These are phyloP conservation scores for Hyperoplus lanceolatus DNA, from an alignment of 2,797 vertebrate genomes.

Conservation along the genomic window DNA sequence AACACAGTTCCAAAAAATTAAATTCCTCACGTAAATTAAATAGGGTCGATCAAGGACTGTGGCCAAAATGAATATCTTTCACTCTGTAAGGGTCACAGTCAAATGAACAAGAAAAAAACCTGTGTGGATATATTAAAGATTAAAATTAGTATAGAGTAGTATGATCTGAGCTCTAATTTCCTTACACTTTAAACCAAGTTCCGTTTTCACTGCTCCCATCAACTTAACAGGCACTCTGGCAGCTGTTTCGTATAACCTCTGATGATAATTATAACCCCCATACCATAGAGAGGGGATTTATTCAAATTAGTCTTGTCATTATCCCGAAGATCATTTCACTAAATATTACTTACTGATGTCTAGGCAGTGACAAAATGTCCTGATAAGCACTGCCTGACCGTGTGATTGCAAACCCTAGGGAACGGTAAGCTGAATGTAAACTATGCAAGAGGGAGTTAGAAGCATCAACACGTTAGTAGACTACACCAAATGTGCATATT, in stretches of 20 bases:
- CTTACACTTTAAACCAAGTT: conserved; percentile 38
- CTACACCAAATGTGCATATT: neutral
- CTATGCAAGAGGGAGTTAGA: conserved; percentile 28
- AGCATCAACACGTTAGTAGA: conserved; percentile 35
- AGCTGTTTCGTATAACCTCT: conserved; percentile 66
- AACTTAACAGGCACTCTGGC: conserved; percentile 49
- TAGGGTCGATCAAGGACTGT: conserved; percentile 18
- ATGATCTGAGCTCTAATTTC: conserved; percentile 40
- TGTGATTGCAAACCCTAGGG: conserved; percentile 48
- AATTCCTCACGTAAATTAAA: conserved; percentile 23
- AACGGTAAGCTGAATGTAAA: conserved; percentile 40
- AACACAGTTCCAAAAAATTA: conserved; percentile 10
- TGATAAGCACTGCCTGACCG: conserved; percentile 42
- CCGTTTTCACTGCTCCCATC: conserved; percentile 58
- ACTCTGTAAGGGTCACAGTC: conserved; percentile 7
- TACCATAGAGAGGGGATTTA: conserved; percentile 64
- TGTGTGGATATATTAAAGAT: conserved; percentile 22
- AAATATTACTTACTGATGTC: conserved; percentile 74
- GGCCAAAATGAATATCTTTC: conserved; percentile 15
- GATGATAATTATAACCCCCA: conserved; percentile 68
- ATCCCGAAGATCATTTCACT: conserved; percentile 70
- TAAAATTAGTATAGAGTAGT: conserved; percentile 12
- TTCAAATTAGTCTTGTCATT: conserved; percentile 77
- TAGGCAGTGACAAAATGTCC: conserved; percentile 57
- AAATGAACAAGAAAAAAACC: conserved; percentile 1